A percentile compares a stretch with the other conserved stretches of the same genome.
phyloP scores from a whole-genome alignment of 2,888 invertebrate species.

The Hipparchia sbordonii region DNA sequence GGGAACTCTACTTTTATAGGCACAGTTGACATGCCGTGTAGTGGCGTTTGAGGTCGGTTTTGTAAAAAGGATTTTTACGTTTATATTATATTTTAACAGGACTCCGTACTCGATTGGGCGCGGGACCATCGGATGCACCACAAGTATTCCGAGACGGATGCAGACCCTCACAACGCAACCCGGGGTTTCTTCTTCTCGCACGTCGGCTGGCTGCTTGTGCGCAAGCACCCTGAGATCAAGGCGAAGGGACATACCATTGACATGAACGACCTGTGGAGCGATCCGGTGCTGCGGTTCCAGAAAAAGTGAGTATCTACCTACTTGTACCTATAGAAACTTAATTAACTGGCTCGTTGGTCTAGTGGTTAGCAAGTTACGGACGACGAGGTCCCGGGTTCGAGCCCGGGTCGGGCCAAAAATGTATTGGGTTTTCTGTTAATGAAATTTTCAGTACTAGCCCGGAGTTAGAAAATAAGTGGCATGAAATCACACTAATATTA shows the following conservation, averaged over 20 bases:
- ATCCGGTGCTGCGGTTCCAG: constrained; percentile 92
- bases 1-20: no score
- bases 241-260: constrained; percentile 93
- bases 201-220: constrained; percentile 95
- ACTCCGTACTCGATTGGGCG: constrained; percentile 90
- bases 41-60: no score
- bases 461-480: no score
- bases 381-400: no score
- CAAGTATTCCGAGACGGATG: constrained; percentile 96
- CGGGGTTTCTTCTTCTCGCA: constrained; percentile 98
- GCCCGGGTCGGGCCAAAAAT: no score
- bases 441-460: no score
- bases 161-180: constrained; percentile 95
- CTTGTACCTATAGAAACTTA: no score
- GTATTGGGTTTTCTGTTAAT: no score
- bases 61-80: not conserved
- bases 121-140: constrained; percentile 93
- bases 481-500: no score
- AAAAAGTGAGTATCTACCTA: constrained; percentile 86
- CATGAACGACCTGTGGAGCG: constrained; percentile 90
- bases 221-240: constrained; percentile 95
- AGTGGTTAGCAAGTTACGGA: no score
- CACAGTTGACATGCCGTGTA: no score
- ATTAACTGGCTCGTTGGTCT: no score
- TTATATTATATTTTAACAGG: constrained; percentile 63